Evolutionary conservation across 2,797 vertebrate species (phyloP), one percentile per base, ranked within the genome.

Genomic region (Synaphobranchus kaupii): DNA sequence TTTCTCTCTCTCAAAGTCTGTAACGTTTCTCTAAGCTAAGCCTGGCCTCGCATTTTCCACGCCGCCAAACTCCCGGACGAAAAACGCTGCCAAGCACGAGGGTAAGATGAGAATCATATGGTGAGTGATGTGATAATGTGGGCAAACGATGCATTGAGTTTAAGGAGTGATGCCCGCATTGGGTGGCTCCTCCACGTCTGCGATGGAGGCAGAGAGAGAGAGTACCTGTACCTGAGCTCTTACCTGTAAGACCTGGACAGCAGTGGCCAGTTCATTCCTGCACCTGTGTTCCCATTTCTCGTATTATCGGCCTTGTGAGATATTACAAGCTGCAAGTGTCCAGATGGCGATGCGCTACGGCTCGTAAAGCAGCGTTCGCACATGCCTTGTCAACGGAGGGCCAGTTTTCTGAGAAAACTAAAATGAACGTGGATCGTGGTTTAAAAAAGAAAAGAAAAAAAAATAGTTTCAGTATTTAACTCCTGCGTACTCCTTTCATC

Each of bases 371-470:
- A 94, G 94, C 91, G 92, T 90, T 90, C 88, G 68, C 83, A 89
- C 91, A 93, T 93, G 94, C 88, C 88, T 88, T 90, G 88, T 84
- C 85, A 6, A 90, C 91, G 90, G 89, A 93, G 94, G 94, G 93
- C 87, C 90, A 89, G 87, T 84, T 89, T 92, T 92, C 86, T 90
- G 86, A 91, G 90, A 73, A 34, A 28, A 3, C 68, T 34, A 4
- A 28, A 3, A 73, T 73, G 68, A 73, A 34, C 0, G 12, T 10
- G 68, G 68, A 34, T 28, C 68, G 10, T 8, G 1, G 68, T 9
- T 13, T 31, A 73, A 28, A 68, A 68, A 39, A 68, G 8, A 66
- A 66, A 12, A 68, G 0, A n/a, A 28, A n/a, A 68, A n/a, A 2
- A 4, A 12, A 28, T 0, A 9, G 12, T 34, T 7, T 73, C 0